A percentile compares a stretch with the other conserved stretches of the same genome.
Evolutionary conservation across 1,140 invertebrate species (phyloP).

Genomic region (Drosophila bocki): DNA sequence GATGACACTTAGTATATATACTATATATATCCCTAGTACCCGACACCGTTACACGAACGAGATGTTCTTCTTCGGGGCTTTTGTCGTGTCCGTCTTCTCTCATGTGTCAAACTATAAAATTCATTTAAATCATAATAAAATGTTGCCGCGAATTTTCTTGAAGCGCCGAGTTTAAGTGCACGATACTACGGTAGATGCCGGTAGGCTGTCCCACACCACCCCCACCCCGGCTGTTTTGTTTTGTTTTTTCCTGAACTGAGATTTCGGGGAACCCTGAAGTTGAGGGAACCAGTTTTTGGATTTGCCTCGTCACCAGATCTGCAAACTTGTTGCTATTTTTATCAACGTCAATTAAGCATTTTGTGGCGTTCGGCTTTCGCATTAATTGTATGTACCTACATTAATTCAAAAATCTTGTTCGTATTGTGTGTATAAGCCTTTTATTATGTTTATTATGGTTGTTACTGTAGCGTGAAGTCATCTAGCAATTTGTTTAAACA

Average conservation of each 20-base stretch:
- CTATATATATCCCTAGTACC: slow-evolving; percentile 45
- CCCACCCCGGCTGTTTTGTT: background rate
- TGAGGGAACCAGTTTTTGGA: slow-evolving; percentile 35
- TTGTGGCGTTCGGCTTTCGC: slow-evolving; percentile 47
- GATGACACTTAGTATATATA: slow-evolving; percentile 67
- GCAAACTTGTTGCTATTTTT: slow-evolving; percentile 49
- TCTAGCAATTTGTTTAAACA: slow-evolving; percentile 73
- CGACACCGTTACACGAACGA: slow-evolving; percentile 36
- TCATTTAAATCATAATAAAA: slow-evolving; percentile 81
- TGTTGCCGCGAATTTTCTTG: slow-evolving; percentile 58
- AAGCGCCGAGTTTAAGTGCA: slow-evolving; percentile 28
- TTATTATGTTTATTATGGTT: slow-evolving; percentile 53
- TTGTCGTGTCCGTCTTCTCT: slow-evolving; percentile 29
- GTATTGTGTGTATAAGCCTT: slow-evolving; percentile 38
- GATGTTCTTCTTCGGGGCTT: slow-evolving; percentile 30
- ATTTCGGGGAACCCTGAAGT: slow-evolving; percentile 35
- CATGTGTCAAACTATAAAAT: slow-evolving; percentile 68
- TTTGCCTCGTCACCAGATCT: slow-evolving; percentile 39
- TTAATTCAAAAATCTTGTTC: slow-evolving; percentile 67
- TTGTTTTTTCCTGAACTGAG: background rate
- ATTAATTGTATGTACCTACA: slow-evolving; percentile 46
- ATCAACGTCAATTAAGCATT: slow-evolving; percentile 23
- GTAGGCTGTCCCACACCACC: slow-evolving; percentile 9
- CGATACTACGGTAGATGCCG: slow-evolving; percentile 19
- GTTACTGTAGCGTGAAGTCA: slow-evolving; percentile 71